phyloP scores from a whole-genome alignment of 2,888 invertebrate genomes.

The Eupithecia vulgata region DNA sequence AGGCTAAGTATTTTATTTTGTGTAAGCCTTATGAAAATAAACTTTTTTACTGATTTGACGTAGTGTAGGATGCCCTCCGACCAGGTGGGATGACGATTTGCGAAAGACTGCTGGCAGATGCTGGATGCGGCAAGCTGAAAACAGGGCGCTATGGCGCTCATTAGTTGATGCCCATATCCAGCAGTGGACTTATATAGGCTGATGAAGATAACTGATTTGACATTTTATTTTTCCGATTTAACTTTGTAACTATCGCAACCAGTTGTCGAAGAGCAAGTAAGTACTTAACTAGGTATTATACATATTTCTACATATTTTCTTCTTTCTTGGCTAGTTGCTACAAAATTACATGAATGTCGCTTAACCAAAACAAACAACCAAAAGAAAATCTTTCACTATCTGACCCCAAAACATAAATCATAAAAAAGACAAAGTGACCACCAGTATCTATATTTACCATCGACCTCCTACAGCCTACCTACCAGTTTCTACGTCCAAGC shows the following conservation, averaged over 20 bases:
- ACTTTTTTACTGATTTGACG: neutral
- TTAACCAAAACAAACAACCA: slow-evolving; percentile 47
- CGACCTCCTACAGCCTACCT: slow-evolving; percentile 21
- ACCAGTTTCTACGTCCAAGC: slow-evolving; percentile 25
- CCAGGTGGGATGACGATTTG: too few species aligned
- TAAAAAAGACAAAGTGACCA: slow-evolving; percentile 82
- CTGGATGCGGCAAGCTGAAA: too few species aligned
- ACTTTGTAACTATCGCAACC: too few species aligned
- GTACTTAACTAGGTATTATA: too few species aligned
- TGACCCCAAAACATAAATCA: slow-evolving; percentile 75
- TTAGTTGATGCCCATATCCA: too few species aligned
- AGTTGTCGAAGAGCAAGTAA: neutral
- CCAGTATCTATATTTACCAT: slow-evolving; percentile 79
- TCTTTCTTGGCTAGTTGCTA: neutral
- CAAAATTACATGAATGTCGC: slow-evolving; percentile 13
- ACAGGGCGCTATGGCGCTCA: too few species aligned
- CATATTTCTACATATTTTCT: neutral
- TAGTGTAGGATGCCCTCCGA: too few species aligned
- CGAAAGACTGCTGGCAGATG: too few species aligned
- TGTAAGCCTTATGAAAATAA: too few species aligned
- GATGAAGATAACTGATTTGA: too few species aligned
- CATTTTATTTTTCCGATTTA: neutral
- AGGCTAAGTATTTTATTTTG: neutral
- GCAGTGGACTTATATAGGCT: too few species aligned
- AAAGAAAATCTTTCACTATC: slow-evolving; percentile 60